Base-by-base conservation (phyloP, 2,113 vertebrate species). In the Microcebus griseorufus region DNA sequence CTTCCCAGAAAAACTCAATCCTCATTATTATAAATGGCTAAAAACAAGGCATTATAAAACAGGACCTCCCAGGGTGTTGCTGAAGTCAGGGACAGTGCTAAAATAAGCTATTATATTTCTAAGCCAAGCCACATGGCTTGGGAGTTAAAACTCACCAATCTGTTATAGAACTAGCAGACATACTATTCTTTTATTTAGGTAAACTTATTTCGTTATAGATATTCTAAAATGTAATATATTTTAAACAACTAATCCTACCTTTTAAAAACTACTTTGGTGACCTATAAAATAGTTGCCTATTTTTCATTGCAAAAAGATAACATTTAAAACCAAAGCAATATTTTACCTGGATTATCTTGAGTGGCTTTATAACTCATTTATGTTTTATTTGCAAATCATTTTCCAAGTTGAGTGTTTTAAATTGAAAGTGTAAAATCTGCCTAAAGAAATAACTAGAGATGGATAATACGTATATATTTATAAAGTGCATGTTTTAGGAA, bases 221-320 rank as follows among this genome's bases (percentile, higher is more conserved):
- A 37, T 55, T 87, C 51, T 87, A 60, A 96, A 94, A 80, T 83
- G 79, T 73, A 92, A 48, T 51, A 81, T 62, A 48, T 82, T 78
- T 64, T 72, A 37, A 69, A 60, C 84, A 91, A 81, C 18, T 34
- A 94, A 95, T 34, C 62, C 39, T 67, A 60, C 39, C 81, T 81
- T 64, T 79, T 73, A 92, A 95, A 96, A 94, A 95, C 17, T 89
- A 58, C 73, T 73, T 79, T 62, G 69, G 37, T 45, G 88, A 78
- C 62, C 90, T 88, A 90, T 84, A 94, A 78, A 94, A 72, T 9
- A 13, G 32, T 23, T 86, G 53, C 4, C 51, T 60, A 95, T 34
- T 78, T 95, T 97, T 88, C 34, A 92, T 29, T 92, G 55, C 70
- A 88, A 96, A 96, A 39, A 55, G 51, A 75, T 45, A 89, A 82